Conservation (phyloP, 2,113 vertebrate species). For the Dolichotis patagonum region DNA sequence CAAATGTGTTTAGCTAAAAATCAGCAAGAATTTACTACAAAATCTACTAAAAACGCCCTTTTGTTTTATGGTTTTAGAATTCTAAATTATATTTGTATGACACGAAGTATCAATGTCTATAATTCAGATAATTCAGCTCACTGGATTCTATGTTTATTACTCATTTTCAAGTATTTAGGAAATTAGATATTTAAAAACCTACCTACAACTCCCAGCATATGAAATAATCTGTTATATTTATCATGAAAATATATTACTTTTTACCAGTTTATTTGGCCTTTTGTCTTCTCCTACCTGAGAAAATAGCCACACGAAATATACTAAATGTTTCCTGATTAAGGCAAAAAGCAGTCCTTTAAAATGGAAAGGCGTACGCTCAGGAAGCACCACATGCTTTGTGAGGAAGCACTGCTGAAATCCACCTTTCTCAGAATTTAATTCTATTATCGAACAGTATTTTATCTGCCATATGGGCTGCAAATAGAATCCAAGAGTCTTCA, state of each 20-base stretch:
- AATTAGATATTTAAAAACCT: not conserved
- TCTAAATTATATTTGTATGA: not conserved
- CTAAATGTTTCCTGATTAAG: not conserved
- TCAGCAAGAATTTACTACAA: not conserved
- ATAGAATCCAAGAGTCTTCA: not conserved
- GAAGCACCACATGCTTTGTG: not conserved
- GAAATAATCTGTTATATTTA: conserved; percentile 17
- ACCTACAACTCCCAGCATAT: not conserved
- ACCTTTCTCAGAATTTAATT: conserved; percentile 70
- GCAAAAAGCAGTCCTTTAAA: conserved; percentile 2
- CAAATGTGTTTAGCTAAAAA: not conserved
- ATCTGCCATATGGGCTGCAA: not conserved
- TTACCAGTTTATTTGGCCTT: not conserved
- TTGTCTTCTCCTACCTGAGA: not conserved
- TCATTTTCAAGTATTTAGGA: conserved; percentile 31
- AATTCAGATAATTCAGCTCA: not conserved
- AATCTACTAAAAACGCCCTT: not conserved
- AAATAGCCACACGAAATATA: not conserved
- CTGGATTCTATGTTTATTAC: not conserved
- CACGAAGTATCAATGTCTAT: not conserved
- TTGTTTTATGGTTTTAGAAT: conserved; percentile 9
- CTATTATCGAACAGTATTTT: not conserved
- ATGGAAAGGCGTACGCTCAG: not conserved
- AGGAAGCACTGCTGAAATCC: conserved; percentile 42
- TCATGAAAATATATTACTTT: not conserved